Evolutionary conservation across 2,113 vertebrate species (phyloP), one percentile per base, ranked within the genome.

Genomic region (Calyptomena viridis): DNA sequence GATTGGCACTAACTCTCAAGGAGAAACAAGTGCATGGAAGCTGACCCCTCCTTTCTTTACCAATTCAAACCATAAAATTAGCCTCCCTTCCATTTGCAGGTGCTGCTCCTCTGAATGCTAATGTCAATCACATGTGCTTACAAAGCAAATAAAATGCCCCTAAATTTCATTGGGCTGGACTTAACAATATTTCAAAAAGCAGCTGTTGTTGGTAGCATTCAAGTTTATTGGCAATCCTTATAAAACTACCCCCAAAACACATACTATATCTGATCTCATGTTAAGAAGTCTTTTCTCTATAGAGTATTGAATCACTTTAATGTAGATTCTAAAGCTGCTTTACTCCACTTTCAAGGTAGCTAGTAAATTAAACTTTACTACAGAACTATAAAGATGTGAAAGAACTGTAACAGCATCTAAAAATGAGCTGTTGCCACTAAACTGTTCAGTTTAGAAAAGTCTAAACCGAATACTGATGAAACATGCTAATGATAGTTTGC

Each of bases 341-440:
- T 95, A 95, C 96, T 95, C 96, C 6, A 6, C 96, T 97, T 98
- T 97, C 96, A 97, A 97, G 94, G 89, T 80, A 97, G 86, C 95
- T 92, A 96, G 95, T 98, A 98, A 98, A 98, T 98, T 97, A 95
- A 94, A 84, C 95, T 97, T 98, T 98, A 98, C 95, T 97, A 97
- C 72, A 91, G 81, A 92, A 96, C 97, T 96, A 97, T 97, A 98
- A 97, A 98, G 97, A 97, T 93, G 95, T 95, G 95, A 97, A 97
- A 97, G 93, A 96, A 94, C 93, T 84, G 89, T 96, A 97, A 97
- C 69, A 97, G 90, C 90, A 97, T 94, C 95, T 96, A 95, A 96
- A 98, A 96, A 96, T 94, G 97, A 97, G 93, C 95, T 98, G 96
- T 96, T 97, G 95, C 90, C 93, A 81, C 92, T 97, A 94, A 77